Conservation (phyloP, 1,140 invertebrate species). For the Pentalonia nigronervosa region DNA sequence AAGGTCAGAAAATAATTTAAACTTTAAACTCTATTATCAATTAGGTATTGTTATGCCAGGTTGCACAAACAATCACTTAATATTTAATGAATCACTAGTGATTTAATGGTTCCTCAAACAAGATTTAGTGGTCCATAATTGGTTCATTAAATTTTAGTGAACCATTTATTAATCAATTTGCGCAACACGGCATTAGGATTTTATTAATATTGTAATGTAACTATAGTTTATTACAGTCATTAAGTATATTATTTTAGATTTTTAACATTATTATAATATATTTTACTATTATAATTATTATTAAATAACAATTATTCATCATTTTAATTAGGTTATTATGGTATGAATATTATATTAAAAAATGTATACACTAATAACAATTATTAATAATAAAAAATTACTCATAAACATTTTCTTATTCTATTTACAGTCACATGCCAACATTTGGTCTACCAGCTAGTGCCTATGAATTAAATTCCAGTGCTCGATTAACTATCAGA, state of each 20-base stretch:
- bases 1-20: neutral
- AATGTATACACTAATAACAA: neutral
- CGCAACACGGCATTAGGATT: neutral
- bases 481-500: conserved; percentile 33
- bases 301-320: neutral
- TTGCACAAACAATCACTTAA: too few species aligned
- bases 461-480: conserved; percentile 46
- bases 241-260: neutral
- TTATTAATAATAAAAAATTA: neutral
- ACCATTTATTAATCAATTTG: neutral
- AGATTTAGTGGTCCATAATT: neutral
- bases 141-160: neutral
- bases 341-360: neutral
- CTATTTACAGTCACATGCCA: conserved; percentile 29
- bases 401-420: neutral
- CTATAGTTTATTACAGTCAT: neutral
- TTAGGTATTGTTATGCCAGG: neutral
- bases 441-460: conserved; percentile 29
- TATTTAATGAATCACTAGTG: neutral
- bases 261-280: neutral
- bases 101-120: neutral
- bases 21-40: neutral
- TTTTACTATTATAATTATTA: neutral
- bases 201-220: neutral
- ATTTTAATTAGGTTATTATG: neutral